Evolutionary conservation across 2,888 invertebrate species (phyloP), one percentile per base, ranked within the genome.

Genomic region (Autographa pulchrina): DNA sequence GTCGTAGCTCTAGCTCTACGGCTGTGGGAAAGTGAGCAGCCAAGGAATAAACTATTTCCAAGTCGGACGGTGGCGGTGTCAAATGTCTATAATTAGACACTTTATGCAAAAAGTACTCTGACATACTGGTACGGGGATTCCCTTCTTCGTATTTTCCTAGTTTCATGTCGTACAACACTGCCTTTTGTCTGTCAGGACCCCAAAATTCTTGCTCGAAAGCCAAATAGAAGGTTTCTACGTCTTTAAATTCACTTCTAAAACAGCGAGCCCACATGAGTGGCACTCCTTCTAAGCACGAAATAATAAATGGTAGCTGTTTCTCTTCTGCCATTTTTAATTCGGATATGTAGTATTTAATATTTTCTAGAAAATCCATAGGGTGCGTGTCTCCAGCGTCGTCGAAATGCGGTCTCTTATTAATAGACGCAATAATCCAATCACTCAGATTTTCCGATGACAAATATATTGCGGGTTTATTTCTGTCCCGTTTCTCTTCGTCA

Each of bases 211-310:
- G 92, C 82, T 95, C 95, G 70, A 96, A 96, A 16, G 94, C 93
- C 11, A 81, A 85, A 75, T 92, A 95, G 84, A 96, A 95, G 41
- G 84, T 86, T 63, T 93, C 89, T 5, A 92, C 86, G 60, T 92
- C 91, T 82, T 89, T 91, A 73, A 96, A 95, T 75, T 96, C 96
- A 70, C 78, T 90, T 75, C 90, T 90, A 74, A 96, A 96, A 84
- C 96, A 96, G 5, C 95, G 92, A 31, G 94, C 95, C 96, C 96
- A 96, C 93, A 95, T 91, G 0, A 94, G 88, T 14, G 96, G 96
- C 16, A 94, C 89, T 35, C 96, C 95, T 72, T 94, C 95, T 35
- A 96, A 88, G 62, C 96, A 96, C 0, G 96, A 94, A 85, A 94
- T 92, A 74, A 95, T 92, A 72, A 96, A 96, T 16, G 92, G 86